Percentiles rank a stretch among this genome's conserved stretches.
These are phyloP conservation scores for Reticulitermes speratus DNA, from an alignment of 1,140 invertebrate genomes.

Conservation along the genomic window DNA sequence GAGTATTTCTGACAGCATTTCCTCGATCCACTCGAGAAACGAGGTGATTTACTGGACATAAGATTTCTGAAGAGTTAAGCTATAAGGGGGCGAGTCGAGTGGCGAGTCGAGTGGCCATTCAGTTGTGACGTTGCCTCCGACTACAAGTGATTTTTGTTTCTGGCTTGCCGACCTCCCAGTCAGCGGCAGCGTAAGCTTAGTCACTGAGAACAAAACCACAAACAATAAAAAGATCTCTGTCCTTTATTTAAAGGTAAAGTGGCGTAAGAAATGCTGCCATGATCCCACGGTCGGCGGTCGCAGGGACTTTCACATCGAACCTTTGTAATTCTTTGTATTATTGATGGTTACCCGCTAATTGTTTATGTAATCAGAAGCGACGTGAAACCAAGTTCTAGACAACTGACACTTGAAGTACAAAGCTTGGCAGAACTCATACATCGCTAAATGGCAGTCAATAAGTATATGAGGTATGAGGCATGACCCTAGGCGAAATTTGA, in stretches of 20 bases:
- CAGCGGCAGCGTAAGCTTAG: background rate
- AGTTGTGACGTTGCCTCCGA: background rate
- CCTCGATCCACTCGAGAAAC: background rate
- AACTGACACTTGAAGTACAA: no score
- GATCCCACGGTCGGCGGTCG: background rate
- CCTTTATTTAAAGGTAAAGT: background rate
- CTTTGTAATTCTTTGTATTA: background rate
- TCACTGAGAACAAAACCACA: background rate
- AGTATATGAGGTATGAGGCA: no score
- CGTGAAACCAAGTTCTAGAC: background rate
- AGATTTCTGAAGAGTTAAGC: no score
- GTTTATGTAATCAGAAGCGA: slow-evolving; percentile 12
- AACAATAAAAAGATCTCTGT: background rate
- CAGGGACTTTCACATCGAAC: background rate
- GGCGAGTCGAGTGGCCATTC: background rate
- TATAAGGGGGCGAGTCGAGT: background rate
- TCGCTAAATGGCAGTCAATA: no score
- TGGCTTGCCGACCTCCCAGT: no score
- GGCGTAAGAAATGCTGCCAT: background rate
- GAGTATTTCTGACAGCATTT: background rate
- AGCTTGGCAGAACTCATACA: no score
- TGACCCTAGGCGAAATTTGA: no score
- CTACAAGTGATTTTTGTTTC: background rate
- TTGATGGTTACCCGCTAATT: background rate
- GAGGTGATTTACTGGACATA: background rate